phyloP scores from a whole-genome alignment of 2,888 invertebrate species.

The Agriopis aurantiaria region DNA sequence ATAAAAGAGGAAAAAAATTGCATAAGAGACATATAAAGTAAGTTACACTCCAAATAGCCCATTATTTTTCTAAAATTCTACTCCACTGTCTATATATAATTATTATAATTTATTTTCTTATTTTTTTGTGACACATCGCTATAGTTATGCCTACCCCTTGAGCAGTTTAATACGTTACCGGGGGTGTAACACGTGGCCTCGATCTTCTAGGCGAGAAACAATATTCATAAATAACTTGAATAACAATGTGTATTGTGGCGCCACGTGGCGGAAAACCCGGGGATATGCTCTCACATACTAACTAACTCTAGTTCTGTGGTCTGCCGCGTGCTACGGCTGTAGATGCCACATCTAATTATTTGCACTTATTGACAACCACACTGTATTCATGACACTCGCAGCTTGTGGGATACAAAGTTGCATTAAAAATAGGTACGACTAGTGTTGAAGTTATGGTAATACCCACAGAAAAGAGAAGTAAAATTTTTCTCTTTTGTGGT shows the following conservation, averaged over 20 bases:
- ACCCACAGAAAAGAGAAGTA: too few relatives aligned
- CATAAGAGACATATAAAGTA: too few relatives aligned
- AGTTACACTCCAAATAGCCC: too few relatives aligned
- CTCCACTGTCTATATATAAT: not conserved
- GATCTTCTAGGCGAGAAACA: constrained; percentile 68
- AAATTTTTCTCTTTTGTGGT: too few relatives aligned
- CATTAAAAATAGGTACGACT: constrained; percentile 1
- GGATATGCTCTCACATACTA: constrained; percentile 40
- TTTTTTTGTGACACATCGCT: not conserved
- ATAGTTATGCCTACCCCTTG: not conserved
- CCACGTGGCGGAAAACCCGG: constrained; percentile 56
- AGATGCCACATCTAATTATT: constrained; percentile 77
- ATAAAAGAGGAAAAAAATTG: too few relatives aligned
- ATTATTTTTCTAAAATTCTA: not conserved
- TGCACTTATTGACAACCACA: constrained; percentile 65
- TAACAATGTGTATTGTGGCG: constrained; percentile 61
- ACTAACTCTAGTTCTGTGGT: constrained; percentile 6
- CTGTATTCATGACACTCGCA: constrained; percentile 43
- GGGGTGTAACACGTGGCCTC: constrained; percentile 61
- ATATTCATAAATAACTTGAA: constrained; percentile 83
- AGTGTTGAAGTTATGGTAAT: not conserved
- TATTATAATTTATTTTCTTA: not conserved
- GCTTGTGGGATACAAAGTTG: constrained; percentile 36
- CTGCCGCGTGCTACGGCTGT: constrained; percentile 58
- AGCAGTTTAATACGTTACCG: not conserved